These are phyloP conservation scores for Istiophorus platypterus DNA, from an alignment of 2,113 vertebrate genomes.

Conservation along the genomic window DNA sequence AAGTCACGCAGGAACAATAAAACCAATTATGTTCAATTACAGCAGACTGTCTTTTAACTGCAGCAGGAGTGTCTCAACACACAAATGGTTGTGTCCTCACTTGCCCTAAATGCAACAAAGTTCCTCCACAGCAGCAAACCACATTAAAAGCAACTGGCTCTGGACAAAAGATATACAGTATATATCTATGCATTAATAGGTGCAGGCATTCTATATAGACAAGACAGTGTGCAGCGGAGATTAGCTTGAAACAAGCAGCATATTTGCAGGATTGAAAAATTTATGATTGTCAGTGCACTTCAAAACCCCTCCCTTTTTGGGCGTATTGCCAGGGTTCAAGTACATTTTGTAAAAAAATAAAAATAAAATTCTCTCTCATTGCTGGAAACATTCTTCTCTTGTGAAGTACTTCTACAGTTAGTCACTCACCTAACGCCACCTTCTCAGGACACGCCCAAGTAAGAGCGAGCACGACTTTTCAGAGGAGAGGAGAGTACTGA, in stretches of 20 bases:
- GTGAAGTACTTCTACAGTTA: not conserved
- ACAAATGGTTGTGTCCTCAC: not conserved
- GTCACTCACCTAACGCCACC: not conserved
- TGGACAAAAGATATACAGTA: not conserved
- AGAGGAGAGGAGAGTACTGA: not conserved
- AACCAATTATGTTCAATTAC: not conserved
- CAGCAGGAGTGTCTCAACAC: conserved; percentile 1
- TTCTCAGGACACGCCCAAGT: not conserved
- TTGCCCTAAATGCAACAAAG: not conserved
- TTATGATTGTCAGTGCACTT: not conserved
- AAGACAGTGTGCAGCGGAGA: too few relatives aligned
- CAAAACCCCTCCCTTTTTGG: not conserved
- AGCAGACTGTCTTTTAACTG: not conserved
- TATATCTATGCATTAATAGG: not conserved
- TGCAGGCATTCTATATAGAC: not conserved
- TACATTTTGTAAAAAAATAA: not conserved
- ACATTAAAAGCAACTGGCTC: not conserved
- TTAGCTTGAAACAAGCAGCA: too few relatives aligned
- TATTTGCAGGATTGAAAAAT: too few relatives aligned
- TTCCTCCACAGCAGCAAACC: not conserved
- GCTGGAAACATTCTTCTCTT: not conserved
- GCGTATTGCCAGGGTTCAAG: not conserved
- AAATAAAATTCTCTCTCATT: not conserved
- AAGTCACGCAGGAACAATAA: not conserved
- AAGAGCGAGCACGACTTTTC: not conserved